A percentile compares a stretch with the other conserved stretches of the same genome.
phyloP scores from a whole-genome alignment of 2,113 vertebrate genomes.

The Grammomys surdaster region DNA sequence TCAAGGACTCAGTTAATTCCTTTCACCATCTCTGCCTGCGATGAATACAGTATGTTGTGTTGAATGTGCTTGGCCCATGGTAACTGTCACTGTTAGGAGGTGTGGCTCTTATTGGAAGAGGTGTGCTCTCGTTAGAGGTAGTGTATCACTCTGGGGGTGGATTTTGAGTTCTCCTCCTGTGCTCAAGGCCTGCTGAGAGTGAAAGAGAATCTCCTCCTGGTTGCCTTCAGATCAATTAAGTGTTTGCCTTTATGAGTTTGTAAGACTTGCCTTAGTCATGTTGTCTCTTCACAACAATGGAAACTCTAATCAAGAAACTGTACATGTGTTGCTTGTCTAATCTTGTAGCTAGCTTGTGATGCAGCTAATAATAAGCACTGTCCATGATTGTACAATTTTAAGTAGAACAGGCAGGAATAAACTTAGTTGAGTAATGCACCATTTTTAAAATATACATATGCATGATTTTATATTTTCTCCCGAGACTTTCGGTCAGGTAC shows the following conservation, averaged over 20 bases:
- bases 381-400: neutral
- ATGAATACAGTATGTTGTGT: neutral
- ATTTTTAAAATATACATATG: neutral
- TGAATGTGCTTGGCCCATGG: too few species aligned
- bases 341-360: neutral
- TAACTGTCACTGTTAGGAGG: too few species aligned
- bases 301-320: neutral
- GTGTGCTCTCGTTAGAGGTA: too few species aligned
- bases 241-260: too few species aligned
- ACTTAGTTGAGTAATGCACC: neutral
- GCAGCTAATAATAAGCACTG: neutral
- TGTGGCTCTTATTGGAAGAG: too few species aligned
- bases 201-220: too few species aligned
- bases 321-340: neutral
- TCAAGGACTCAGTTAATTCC: neutral
- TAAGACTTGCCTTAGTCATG: too few species aligned
- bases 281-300: too few species aligned
- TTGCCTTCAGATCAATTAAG: too few species aligned
- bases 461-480: neutral
- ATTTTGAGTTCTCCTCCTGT: too few species aligned
- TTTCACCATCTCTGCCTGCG: neutral
- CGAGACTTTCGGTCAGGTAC: neutral
- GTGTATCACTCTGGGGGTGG: too few species aligned
- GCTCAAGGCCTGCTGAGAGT: too few species aligned
- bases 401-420: neutral